Percentiles rank a stretch among this genome's conserved stretches.
Evolutionary conservation across 2,888 invertebrate species (phyloP).

Genomic region (Calliphora vomitoria): DNA sequence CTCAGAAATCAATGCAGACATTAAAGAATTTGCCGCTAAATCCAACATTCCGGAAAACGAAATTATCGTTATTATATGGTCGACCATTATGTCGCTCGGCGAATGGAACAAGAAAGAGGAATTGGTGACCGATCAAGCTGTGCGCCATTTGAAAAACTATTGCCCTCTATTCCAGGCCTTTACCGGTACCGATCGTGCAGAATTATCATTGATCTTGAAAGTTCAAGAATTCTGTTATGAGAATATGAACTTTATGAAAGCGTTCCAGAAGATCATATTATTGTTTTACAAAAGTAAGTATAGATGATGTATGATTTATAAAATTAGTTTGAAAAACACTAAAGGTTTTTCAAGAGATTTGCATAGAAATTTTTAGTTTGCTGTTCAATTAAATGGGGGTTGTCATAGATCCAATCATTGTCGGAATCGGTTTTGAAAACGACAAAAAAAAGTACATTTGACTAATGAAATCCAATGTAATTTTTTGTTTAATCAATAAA

Average conservation of each 20-base stretch:
- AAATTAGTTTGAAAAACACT: no score
- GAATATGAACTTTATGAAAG: constrained; percentile 99
- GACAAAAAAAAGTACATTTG: no score
- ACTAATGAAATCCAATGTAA: no score
- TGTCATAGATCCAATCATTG: no score
- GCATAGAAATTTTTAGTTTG: no score
- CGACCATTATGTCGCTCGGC: constrained; percentile 96
- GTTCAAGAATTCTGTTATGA: constrained; percentile 99
- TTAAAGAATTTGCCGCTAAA: constrained; percentile 93
- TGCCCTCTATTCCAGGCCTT: constrained; percentile 94
- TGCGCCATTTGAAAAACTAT: constrained; percentile 94
- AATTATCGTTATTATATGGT: constrained; percentile 95
- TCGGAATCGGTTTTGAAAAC: no score
- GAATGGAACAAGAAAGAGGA: constrained; percentile 99
- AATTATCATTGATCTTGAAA: constrained; percentile 94
- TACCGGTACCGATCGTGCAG: constrained; percentile 93
- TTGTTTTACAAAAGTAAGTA: constrained; percentile 95
- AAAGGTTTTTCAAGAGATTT: no score
- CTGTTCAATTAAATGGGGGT: no score
- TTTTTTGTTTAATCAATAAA: no score
- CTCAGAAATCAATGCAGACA: constrained; percentile 93
- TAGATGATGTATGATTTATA: no score
- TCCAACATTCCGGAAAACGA: constrained; percentile 96
- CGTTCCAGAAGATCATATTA: constrained; percentile 98
- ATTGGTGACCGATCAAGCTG: constrained; percentile 96